These are phyloP conservation scores for Oophaga sylvatica DNA, from an alignment of 2,797 vertebrate genomes.

Conservation along the genomic window DNA sequence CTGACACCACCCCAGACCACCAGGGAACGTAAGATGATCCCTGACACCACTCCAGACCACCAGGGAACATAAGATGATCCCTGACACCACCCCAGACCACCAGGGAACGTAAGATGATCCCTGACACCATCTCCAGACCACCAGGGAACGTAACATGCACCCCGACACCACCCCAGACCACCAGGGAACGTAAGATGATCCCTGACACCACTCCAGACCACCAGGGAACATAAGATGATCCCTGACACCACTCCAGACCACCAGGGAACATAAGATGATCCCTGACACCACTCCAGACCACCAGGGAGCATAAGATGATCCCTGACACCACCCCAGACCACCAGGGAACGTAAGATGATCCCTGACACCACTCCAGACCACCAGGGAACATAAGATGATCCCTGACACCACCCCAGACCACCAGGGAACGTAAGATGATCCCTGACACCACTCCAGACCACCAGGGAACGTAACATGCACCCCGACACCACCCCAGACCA, in stretches of 20 bases:
- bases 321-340: not conserved
- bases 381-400: not conserved
- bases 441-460: no score
- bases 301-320: not conserved
- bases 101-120: not conserved
- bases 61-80: not conserved
- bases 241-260: no score
- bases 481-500: not conserved
- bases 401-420: no score
- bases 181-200: not conserved
- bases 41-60: no score
- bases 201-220: not conserved
- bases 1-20: no score
- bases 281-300: no score
- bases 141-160: not conserved
- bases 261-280: no score
- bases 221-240: not conserved
- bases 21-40: not conserved
- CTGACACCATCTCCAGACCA: no score
- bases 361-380: not conserved
- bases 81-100: not conserved
- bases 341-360: not conserved
- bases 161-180: not conserved
- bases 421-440: no score
- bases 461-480: not conserved